Percentiles rank a stretch among this genome's conserved stretches.
phyloP scores from a whole-genome alignment of 2,888 invertebrate species.

The Pseudococcus viburni region DNA sequence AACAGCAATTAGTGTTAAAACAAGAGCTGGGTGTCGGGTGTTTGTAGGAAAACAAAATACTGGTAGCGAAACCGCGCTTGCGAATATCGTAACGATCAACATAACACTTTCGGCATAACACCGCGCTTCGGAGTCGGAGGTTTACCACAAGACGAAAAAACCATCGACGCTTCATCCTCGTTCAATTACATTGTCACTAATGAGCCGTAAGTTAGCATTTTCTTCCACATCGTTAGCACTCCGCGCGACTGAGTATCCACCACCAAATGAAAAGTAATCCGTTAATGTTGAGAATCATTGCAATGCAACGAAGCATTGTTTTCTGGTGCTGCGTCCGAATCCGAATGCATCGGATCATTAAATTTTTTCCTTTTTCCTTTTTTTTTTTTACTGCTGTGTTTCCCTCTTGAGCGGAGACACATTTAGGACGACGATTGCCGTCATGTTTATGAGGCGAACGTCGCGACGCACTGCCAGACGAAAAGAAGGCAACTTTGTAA shows the following conservation, averaged over 20 bases:
- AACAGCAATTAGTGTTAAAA: constrained; percentile 17
- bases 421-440: constrained; percentile 63
- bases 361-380: constrained; percentile 58
- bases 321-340: constrained; percentile 59
- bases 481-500: constrained; percentile 53
- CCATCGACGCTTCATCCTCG: constrained; percentile 26
- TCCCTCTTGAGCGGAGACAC: constrained; percentile 47
- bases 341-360: constrained; percentile 63
- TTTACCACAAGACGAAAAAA: constrained; percentile 25
- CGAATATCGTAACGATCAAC: constrained; percentile 4
- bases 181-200: constrained; percentile 54
- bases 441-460: constrained; percentile 65
- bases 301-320: constrained; percentile 63
- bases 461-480: constrained; percentile 65
- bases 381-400: not conserved
- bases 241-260: not conserved
- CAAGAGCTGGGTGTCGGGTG: not conserved
- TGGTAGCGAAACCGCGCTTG: not conserved
- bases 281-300: constrained; percentile 63
- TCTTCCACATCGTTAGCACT: constrained; percentile 51
- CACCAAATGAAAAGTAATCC: constrained; percentile 48
- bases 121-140: not conserved
- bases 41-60: constrained; percentile 17
- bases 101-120: not conserved
- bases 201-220: constrained; percentile 50